A percentile compares a stretch with the other conserved stretches of the same genome.
These are phyloP conservation scores for Xylocampa areola DNA, from an alignment of 2,888 invertebrate genomes.

Conservation along the genomic window DNA sequence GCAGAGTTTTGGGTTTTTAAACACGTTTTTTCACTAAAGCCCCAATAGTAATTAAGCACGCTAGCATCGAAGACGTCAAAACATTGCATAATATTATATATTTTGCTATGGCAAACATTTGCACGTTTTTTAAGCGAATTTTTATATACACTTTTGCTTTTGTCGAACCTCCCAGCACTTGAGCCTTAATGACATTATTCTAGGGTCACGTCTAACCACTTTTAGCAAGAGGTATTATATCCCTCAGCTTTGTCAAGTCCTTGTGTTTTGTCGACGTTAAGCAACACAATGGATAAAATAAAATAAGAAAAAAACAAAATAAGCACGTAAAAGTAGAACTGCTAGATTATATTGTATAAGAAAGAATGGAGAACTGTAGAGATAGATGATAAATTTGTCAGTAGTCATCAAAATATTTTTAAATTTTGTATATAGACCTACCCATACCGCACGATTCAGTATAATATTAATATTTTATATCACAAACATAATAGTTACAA, in stretches of 20 bases:
- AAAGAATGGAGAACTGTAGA: not conserved
- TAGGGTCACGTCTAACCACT: conserved; percentile 43
- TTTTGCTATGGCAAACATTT: conserved; percentile 14
- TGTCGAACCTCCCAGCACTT: conserved; percentile 25
- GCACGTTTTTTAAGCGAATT: conserved; percentile 28
- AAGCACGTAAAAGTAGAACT: not conserved
- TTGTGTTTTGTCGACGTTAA: conserved; percentile 5
- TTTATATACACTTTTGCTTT: conserved; percentile 36
- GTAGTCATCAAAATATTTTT: too few relatives aligned
- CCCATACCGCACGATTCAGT: too few relatives aligned
- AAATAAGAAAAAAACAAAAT: not conserved
- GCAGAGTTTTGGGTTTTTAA: conserved; percentile 32
- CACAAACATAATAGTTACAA: too few relatives aligned
- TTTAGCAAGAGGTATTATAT: conserved; percentile 26
- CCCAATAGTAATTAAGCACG: conserved; percentile 36
- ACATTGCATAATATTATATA: conserved; percentile 12
- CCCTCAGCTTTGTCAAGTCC: conserved; percentile 11
- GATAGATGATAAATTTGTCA: too few relatives aligned
- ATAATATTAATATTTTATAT: too few relatives aligned
- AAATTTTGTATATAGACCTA: too few relatives aligned
- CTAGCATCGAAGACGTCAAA: conserved; percentile 21
- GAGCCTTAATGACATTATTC: conserved; percentile 31
- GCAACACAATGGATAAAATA: conserved; percentile 9
- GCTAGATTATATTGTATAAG: not conserved
- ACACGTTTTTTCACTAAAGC: conserved; percentile 37